These are phyloP conservation scores for Clivina fossor DNA, from an alignment of 2,888 invertebrate species.

Conservation along the genomic window DNA sequence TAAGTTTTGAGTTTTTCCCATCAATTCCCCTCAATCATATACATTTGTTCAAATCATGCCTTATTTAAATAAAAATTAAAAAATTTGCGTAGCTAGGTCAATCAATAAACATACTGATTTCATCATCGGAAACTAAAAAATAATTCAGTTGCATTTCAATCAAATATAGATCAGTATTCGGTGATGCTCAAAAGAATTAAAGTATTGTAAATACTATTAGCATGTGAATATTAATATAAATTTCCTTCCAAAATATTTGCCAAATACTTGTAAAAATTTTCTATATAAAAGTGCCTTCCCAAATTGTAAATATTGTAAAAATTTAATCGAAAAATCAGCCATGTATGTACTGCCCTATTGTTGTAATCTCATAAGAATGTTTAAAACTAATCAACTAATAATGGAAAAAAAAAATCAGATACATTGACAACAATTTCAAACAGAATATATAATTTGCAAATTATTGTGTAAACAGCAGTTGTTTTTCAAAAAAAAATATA, in stretches of 20 bases:
- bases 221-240: conserved; percentile 27
- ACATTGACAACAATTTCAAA: no score
- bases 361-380: conserved; percentile 25
- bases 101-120: no score
- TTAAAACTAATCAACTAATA: not conserved
- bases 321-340: conserved; percentile 29
- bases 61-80: conserved; percentile 28
- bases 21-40: conserved; percentile 15
- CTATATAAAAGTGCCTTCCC: conserved; percentile 33
- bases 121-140: no score
- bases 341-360: conserved; percentile 34
- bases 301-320: conserved; percentile 31
- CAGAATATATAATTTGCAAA: no score
- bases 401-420: no score
- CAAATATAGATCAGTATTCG: no score
- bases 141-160: no score
- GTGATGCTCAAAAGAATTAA: no score
- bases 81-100: conserved; percentile 22
- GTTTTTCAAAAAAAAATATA: no score
- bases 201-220: conserved; percentile 17
- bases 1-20: conserved; percentile 7
- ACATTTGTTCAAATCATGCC: conserved; percentile 30
- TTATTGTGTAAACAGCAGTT: no score
- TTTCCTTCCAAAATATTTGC: conserved; percentile 33
- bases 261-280: conserved; percentile 30